Percentiles rank a stretch among this genome's conserved stretches.
These are phyloP conservation scores for Euplexia lucipara DNA, from an alignment of 2,888 invertebrate genomes.

Conservation along the genomic window DNA sequence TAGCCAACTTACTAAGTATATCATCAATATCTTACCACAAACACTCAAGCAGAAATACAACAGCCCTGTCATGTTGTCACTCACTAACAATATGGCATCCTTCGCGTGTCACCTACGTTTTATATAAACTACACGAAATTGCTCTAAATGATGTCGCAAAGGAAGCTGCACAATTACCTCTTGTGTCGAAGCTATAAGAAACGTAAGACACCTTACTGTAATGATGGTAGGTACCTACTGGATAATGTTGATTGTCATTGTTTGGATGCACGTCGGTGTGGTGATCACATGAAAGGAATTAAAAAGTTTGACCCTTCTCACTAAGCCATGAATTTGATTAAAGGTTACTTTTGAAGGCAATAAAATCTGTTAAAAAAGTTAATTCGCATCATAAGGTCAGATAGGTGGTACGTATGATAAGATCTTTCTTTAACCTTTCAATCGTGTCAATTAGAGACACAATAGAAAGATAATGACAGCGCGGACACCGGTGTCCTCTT, in stretches of 20 bases:
- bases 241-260: constrained; percentile 43
- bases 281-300: constrained; percentile 23
- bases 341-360: no score
- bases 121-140: constrained; percentile 88
- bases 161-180: constrained; percentile 83
- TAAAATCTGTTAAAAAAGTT: no score
- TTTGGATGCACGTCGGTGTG: constrained; percentile 25
- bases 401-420: no score
- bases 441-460: no score
- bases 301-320: constrained; percentile 22
- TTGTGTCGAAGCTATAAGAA: constrained; percentile 69
- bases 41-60: constrained; percentile 71
- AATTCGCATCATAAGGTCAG: no score
- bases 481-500: no score
- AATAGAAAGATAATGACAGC: no score
- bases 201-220: constrained; percentile 58
- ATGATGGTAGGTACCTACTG: constrained; percentile 53
- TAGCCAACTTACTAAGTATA: constrained; percentile 8
- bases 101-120: constrained; percentile 78
- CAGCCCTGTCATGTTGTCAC: constrained; percentile 74
- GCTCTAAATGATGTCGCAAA: constrained; percentile 84
- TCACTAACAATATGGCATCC: constrained; percentile 72
- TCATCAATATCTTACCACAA: constrained; percentile 74
- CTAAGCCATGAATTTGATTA: no score
- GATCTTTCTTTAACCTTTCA: no score